Base-by-base conservation (phyloP, 2,888 invertebrate genomes). In the Scelioninae gen. 1 region DNA sequence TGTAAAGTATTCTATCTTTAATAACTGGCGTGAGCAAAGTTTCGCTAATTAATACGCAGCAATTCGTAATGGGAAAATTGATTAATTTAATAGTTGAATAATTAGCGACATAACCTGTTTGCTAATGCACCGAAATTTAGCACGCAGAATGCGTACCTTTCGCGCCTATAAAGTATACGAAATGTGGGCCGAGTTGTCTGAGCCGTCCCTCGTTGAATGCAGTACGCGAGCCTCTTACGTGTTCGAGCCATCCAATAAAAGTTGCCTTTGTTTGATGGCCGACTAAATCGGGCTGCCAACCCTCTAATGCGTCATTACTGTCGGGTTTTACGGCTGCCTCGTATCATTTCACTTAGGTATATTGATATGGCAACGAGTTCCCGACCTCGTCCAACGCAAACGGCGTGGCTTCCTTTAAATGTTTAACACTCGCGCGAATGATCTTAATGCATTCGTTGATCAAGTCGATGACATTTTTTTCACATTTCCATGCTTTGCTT, bases 341-440 rank as follows among this genome's bases (percentile, higher is more conserved):
- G 92, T 92, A 92, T 92, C 92, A 92, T 92, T 92, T 92, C 92
- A 92, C 92, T 92, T 92, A 92, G 92, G 92, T 92, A 92, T 92
- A 92, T 92, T 92, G 92, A 92, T 92, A 92, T 92, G 92, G 92
- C 92, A 91, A 92, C 92, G 92, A 92, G 92, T 89, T 92, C 91
- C 90, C 90, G 90, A 91, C 91, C 92, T 91, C 89, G 90, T 88
- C 88, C 90, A 91, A 91, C 89, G 88, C 86, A 88, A 88, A 89
- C 88, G 86, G 87, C 87, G 86, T 84, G 83, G 87, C 88, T 88
- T 89, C 88, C 89, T 90, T 88, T 88, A 86, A 91, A 89, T 89
- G 89, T 79, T 84, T 84, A 84, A 85, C 85, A 84, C 81, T 77
- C 74, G 85, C 83, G 86, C 82, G 83, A 84, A 87, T 85, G 83